Percentiles rank a stretch among this genome's conserved stretches.
Evolutionary conservation across 2,888 invertebrate species (phyloP).

Genomic region (Noctua pronuba): DNA sequence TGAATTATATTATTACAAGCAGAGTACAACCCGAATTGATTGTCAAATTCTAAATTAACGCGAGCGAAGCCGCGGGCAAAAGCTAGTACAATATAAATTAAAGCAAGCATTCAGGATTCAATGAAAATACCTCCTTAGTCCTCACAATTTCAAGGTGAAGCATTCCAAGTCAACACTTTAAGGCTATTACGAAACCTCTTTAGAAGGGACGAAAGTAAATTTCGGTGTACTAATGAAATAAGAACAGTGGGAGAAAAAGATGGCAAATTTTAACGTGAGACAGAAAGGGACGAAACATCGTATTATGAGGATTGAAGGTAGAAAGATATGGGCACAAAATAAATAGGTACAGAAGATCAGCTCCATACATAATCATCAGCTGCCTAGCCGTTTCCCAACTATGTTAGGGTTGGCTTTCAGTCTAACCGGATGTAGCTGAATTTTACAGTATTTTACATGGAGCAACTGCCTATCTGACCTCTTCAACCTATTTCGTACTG

Average conservation of each 20-base stretch:
- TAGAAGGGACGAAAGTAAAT: conserved; percentile 41
- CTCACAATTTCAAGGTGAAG: conserved; percentile 28
- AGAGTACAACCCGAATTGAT: too few relatives aligned
- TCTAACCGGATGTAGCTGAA: neutral
- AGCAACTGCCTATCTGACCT: neutral
- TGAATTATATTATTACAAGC: too few relatives aligned
- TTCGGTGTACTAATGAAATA: conserved; percentile 46
- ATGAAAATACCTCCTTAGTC: conserved; percentile 8
- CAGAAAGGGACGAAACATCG: conserved; percentile 23
- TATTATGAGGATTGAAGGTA: conserved; percentile 19
- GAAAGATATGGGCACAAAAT: neutral
- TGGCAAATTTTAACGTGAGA: conserved; percentile 27
- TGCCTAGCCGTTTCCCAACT: neutral
- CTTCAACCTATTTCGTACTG: neutral
- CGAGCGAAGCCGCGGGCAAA: too few relatives aligned
- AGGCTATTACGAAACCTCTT: conserved; percentile 35
- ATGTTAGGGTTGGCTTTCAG: neutral
- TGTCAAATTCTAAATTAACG: too few relatives aligned
- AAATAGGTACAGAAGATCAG: conserved; percentile 8
- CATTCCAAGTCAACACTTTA: conserved; percentile 38
- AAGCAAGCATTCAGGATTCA: neutral
- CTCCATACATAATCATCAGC: neutral
- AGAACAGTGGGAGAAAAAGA: conserved; percentile 26
- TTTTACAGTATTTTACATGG: neutral
- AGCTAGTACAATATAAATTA: neutral